Conservation (phyloP, 2,888 invertebrate genomes). For the Caenorhabditis sulstoni region DNA sequence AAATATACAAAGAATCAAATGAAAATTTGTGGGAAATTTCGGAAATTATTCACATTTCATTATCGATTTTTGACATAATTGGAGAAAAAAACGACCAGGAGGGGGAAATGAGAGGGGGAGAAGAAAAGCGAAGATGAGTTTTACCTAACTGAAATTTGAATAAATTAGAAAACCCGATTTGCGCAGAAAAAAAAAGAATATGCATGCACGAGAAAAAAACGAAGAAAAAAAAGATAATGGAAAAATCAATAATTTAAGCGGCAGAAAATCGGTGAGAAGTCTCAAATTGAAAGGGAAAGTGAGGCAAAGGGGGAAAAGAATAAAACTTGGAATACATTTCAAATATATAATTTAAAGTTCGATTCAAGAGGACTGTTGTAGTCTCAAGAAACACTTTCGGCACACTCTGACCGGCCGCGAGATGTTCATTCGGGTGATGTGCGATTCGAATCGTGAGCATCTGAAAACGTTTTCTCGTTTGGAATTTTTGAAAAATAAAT, state of each 20-base stretch:
- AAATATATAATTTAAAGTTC: neutral
- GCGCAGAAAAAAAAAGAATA: slow-evolving; percentile 16
- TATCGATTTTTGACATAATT: no score
- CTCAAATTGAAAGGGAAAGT: neutral
- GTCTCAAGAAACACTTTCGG: slow-evolving; percentile 88
- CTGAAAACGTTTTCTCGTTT: slow-evolving; percentile 81
- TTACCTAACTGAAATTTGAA: slow-evolving; percentile 4
- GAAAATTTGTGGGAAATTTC: neutral
- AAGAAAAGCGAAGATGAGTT: no score
- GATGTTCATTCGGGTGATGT: slow-evolving; percentile 93
- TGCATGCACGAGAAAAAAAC: slow-evolving; percentile 14
- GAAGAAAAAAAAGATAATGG: neutral
- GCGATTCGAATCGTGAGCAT: slow-evolving; percentile 96
- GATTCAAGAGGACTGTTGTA: slow-evolving; percentile 57
- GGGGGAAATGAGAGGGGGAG: no score
- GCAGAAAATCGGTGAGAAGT: neutral
- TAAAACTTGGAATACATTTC: neutral
- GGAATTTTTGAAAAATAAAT: slow-evolving; percentile 2
- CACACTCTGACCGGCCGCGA: slow-evolving; percentile 95
- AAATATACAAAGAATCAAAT: neutral
- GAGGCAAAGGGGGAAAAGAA: no score
- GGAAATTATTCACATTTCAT: neutral
- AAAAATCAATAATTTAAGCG: neutral
- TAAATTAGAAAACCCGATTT: slow-evolving; percentile 31
- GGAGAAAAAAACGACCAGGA: no score